Base-by-base conservation (phyloP, 2,888 invertebrate species). In the Dicranocentrus wangi region DNA sequence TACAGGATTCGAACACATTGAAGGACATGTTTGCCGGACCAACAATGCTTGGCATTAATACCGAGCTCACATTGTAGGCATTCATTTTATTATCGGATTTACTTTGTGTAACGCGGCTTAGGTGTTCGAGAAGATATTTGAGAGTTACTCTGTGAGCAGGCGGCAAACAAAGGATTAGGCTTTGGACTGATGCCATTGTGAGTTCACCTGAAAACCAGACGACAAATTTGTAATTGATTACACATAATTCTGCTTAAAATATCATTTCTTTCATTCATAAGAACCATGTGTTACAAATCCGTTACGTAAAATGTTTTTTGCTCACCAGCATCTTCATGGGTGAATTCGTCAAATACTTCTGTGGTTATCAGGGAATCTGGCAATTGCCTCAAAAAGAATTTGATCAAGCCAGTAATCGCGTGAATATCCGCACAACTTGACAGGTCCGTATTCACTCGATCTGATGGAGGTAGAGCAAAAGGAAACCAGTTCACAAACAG, bases 281-380 rank as follows among this genome's bases (percentile, higher is more conserved):
- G n/a, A n/a, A n/a, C n/a, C n/a, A n/a, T n/a, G n/a, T n/a, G n/a
- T n/a, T n/a, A n/a, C n/a, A n/a, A n/a, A n/a, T n/a, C n/a, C n/a
- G n/a, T n/a, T n/a, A n/a, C n/a, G n/a, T 39, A 39, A 39, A 39
- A 8, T 39, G 5, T 5, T 13, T 5, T 17, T 51, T 5, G 19
- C 63, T 3, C 51, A 73, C 73, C 55, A 65, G 58, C 42, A 17
- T 70, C 23, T n/a, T 69, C 63, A 5, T 63, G 21, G 7, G n/a
- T 47, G n/a, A 75, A 81, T 61, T 72, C 72, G 1, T 76, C 68
- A 89, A 96, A 95, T 0, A 93, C 93, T 87, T 95, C 94, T 89
- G 94, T 95, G 0, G 96, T 96, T 80, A 97, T 92, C 7, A 98
- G 90, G 3, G 97, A 96, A 79, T 97, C 94, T 0, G 97, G 97